phyloP scores from a whole-genome alignment of 2,797 vertebrate genomes.

The Eupleurogrammus muticus region DNA sequence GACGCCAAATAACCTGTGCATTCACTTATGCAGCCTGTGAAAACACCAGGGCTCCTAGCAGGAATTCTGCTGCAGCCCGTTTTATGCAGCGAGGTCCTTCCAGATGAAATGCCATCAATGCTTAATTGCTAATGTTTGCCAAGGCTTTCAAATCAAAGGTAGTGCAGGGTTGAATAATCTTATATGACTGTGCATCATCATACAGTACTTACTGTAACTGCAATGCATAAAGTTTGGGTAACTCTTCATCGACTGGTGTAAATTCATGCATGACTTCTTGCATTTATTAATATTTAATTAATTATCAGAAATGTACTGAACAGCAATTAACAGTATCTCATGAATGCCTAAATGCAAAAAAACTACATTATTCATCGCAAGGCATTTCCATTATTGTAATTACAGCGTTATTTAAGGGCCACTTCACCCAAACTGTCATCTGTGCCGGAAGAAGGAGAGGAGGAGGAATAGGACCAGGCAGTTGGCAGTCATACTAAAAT shows the following conservation, averaged over 20 bases:
- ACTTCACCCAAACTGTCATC: constrained; percentile 12
- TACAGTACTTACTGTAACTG: neutral
- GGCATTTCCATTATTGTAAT: constrained; percentile 27
- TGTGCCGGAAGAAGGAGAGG: neutral
- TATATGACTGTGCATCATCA: neutral
- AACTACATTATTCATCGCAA: constrained; percentile 18
- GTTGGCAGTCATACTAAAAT: neutral
- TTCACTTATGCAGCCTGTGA: neutral
- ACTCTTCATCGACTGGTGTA: neutral
- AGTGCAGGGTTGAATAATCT: neutral
- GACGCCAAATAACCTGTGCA: constrained; percentile 30
- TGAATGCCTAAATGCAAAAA: constrained; percentile 18
- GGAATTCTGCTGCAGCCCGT: neutral
- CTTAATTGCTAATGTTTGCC: neutral
- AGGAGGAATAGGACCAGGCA: neutral
- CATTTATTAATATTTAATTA: constrained; percentile 5
- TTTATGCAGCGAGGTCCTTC: neutral
- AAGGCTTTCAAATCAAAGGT: neutral
- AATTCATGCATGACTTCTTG: constrained; percentile 1
- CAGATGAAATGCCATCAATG: neutral
- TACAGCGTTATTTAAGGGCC: constrained; percentile 14
- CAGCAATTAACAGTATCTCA: constrained; percentile 1
- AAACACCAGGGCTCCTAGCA: neutral
- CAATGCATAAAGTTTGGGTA: neutral
- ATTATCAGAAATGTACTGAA: constrained; percentile 7